Evolutionary conservation across 2,113 vertebrate species (phyloP), one percentile per base, ranked within the genome.

Genomic region (Nesoenas mayeri): DNA sequence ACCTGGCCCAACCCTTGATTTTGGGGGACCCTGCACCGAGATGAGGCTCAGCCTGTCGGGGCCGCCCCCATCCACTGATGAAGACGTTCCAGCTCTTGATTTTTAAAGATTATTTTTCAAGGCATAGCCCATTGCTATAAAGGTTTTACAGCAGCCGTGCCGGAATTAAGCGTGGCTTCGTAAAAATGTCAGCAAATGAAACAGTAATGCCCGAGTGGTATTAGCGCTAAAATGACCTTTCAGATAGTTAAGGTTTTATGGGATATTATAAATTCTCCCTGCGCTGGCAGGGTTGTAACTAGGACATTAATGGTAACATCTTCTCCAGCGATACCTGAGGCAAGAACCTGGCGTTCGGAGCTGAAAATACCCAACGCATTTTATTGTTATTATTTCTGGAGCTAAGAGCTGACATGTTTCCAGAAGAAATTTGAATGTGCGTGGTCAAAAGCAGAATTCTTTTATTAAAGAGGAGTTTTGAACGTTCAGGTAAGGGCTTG

Each of bases 131-230:
- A 1, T 79, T 2, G 3, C 89, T 65, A 34, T 93, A 78, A 97
- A 93, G 87, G 51, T 94, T 97, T 97, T 89, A 95, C 51, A 58
- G 90, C 89, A 73, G 84, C 89, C 7, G 2, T 9, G 73, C 72
- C 21, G 48, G 94, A 90, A 89, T 90, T 93, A 82, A 95, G 40
- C 18, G 3, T 15, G 60, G 85, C 91, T 96, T 85, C 67, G 48
- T 97, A 94, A 96, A 97, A 89, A 91, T 83, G 92, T 85, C 97
- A 84, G 92, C 95, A 51, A 91, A 92, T 44, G 67, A 75, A 94
- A 47, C 13, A 1, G 16, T 11, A 85, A 50, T 81, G 86, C 88
- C 80, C 5, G 0, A 60, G 91, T 12, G 3, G 54, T 26, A 47
- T 91, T 65, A 91, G 83, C 0, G 13, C 79, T 58, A 15, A 72